phyloP scores from a whole-genome alignment of 2,113 vertebrate species.

The Probosciger aterrimus region DNA sequence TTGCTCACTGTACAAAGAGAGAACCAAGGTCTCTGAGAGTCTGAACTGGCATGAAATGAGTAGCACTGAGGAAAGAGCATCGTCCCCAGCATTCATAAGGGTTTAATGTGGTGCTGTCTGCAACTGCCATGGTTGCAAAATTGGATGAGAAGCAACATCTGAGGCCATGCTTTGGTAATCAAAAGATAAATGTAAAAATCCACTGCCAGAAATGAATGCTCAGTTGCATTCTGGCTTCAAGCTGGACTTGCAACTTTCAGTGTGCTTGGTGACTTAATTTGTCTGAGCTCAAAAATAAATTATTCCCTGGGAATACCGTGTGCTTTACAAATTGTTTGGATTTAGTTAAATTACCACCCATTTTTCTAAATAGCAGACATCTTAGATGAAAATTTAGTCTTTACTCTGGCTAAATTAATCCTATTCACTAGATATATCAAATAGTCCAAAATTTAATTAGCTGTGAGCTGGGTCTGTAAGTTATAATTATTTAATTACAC shows the following conservation, averaged over 20 bases:
- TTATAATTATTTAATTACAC: conserved; percentile 74
- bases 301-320: conserved; percentile 14
- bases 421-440: conserved; percentile 40
- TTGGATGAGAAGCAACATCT: neutral
- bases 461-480: conserved; percentile 55
- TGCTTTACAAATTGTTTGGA: conserved; percentile 41
- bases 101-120: neutral
- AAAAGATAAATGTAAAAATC: neutral
- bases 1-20: neutral
- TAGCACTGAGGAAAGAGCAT: neutral
- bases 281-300: conserved; percentile 20
- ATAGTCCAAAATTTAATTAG: conserved; percentile 68
- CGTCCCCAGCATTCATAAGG: accelerated
- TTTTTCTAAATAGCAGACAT: conserved; percentile 43
- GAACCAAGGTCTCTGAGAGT: neutral
- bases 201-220: neutral
- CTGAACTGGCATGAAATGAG: neutral
- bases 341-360: conserved; percentile 52
- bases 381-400: conserved; percentile 53
- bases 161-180: neutral
- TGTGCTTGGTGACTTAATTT: conserved; percentile 35
- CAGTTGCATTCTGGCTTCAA: neutral
- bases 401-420: conserved; percentile 58
- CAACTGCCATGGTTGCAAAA: neutral
- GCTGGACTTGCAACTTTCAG: conserved; percentile 1